Percentiles rank a stretch among this genome's conserved stretches.
phyloP scores from a whole-genome alignment of 23 tunicate genomes.

The Trididemnum nubilum region DNA sequence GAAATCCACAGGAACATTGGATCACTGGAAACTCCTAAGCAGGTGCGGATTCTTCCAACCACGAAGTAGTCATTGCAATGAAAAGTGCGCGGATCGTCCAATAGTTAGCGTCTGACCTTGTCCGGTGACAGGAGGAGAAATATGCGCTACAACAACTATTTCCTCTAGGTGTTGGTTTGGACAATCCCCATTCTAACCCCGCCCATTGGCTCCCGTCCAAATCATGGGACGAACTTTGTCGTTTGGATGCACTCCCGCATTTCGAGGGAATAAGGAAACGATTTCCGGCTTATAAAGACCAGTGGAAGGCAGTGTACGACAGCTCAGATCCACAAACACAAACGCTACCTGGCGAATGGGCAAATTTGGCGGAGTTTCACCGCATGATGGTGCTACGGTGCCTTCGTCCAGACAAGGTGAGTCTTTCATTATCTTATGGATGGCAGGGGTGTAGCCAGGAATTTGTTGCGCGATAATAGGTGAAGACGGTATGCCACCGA shows the following conservation, averaged over 20 bases:
- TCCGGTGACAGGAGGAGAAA: too few relatives aligned
- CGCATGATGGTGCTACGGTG: slow-evolving; percentile 95
- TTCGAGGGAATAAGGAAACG: slow-evolving; percentile 85
- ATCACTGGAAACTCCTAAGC: too few relatives aligned
- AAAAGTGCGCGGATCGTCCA: too few relatives aligned
- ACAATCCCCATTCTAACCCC: slow-evolving; percentile 97
- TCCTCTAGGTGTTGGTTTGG: slow-evolving; percentile 97
- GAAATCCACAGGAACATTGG: too few relatives aligned
- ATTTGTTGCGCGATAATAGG: too few relatives aligned
- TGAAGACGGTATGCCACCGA: too few relatives aligned
- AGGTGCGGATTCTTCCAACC: too few relatives aligned
- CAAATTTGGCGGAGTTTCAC: slow-evolving; percentile 58
- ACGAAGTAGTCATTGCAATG: too few relatives aligned
- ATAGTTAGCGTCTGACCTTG: too few relatives aligned
- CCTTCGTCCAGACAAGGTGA: slow-evolving; percentile 93
- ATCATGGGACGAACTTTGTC: slow-evolving; percentile 98
- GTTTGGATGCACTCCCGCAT: slow-evolving; percentile 65
- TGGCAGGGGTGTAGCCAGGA: too few relatives aligned
- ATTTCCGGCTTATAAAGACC: slow-evolving; percentile 82
- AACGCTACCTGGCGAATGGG: slow-evolving; percentile 89
- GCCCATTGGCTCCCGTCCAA: slow-evolving; percentile 95
- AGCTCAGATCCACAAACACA: slow-evolving; percentile 87
- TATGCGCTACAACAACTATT: too few relatives aligned
- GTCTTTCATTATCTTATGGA: too few relatives aligned
- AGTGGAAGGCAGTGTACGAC: slow-evolving; percentile 93